phyloP scores from a whole-genome alignment of 2,113 vertebrate genomes.

The Microcebus jonahi region DNA sequence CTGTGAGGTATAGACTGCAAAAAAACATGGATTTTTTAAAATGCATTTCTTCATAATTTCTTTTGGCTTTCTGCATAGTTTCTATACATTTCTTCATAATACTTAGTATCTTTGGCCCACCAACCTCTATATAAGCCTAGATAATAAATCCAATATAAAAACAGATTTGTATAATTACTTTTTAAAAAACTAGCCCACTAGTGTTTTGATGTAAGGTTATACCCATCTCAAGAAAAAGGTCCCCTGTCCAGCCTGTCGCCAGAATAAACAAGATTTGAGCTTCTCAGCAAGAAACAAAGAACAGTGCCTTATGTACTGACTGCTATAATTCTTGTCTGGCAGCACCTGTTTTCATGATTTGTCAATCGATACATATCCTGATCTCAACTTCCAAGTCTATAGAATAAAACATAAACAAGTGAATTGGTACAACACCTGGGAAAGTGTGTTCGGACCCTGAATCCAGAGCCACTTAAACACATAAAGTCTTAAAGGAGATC shows the following conservation, averaged over 20 bases:
- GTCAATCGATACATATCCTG: neutral
- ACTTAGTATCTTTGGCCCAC: neutral
- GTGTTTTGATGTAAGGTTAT: too few relatives aligned
- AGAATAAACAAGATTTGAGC: neutral
- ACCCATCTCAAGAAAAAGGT: neutral
- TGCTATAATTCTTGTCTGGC: neutral
- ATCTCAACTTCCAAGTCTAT: neutral
- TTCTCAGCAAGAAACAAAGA: slow-evolving; percentile 1
- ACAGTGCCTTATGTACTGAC: neutral
- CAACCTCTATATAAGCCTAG: neutral
- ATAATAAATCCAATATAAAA: slow-evolving; percentile 1
- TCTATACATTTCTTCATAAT: neutral
- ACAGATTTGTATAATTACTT: neutral
- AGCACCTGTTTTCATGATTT: neutral
- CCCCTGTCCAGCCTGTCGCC: neutral
- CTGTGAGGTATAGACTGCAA: neutral
- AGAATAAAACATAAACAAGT: neutral
- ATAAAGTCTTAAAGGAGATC: neutral
- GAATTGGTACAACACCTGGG: neutral
- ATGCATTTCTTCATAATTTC: neutral
- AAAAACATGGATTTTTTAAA: neutral
- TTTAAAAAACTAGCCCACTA: neutral
- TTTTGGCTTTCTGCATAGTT: neutral
- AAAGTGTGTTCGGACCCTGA: neutral
- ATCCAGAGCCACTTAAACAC: neutral